Conservation (phyloP, 30 jellyfish, hydroid and myxozoan genomes). For the Hydra vulgaris region DNA sequence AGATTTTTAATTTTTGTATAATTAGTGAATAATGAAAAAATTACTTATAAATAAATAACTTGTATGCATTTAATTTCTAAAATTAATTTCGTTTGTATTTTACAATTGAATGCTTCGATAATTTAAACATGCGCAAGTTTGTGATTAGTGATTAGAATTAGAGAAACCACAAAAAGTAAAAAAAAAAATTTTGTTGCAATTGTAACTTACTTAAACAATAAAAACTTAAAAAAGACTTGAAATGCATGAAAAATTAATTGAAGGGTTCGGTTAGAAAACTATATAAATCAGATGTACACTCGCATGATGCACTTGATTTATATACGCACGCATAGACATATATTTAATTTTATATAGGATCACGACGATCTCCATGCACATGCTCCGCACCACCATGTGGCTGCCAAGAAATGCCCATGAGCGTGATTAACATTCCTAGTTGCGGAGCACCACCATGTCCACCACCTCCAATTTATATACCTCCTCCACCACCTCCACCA, state of each 20-base stretch:
- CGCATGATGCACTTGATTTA: neutral
- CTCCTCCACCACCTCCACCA: constrained; percentile 97
- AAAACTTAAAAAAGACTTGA: too few relatives aligned
- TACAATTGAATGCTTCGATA: neutral
- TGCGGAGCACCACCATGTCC: constrained; percentile 41
- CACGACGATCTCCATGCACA: constrained; percentile 26
- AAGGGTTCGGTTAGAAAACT: neutral
- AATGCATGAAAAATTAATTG: neutral
- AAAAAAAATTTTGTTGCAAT: too few relatives aligned
- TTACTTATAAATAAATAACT: too few relatives aligned
- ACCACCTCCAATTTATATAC: constrained; percentile 75
- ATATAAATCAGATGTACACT: neutral
- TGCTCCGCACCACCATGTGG: constrained; percentile 38
- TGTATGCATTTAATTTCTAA: neutral
- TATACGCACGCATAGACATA: constrained; percentile 26
- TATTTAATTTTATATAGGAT: constrained; percentile 55
- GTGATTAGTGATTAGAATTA: neutral
- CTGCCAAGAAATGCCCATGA: constrained; percentile 31
- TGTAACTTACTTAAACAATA: neutral
- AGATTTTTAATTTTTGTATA: too few relatives aligned
- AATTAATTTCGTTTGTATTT: too few relatives aligned
- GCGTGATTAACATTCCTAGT: constrained; percentile 21
- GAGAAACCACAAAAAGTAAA: neutral
- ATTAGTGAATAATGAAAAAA: neutral
- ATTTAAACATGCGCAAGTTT: neutral